Percentiles rank a stretch among this genome's conserved stretches.
Conservation (phyloP, 2,113 vertebrate species). For the Lamprologus callipterus region DNA sequence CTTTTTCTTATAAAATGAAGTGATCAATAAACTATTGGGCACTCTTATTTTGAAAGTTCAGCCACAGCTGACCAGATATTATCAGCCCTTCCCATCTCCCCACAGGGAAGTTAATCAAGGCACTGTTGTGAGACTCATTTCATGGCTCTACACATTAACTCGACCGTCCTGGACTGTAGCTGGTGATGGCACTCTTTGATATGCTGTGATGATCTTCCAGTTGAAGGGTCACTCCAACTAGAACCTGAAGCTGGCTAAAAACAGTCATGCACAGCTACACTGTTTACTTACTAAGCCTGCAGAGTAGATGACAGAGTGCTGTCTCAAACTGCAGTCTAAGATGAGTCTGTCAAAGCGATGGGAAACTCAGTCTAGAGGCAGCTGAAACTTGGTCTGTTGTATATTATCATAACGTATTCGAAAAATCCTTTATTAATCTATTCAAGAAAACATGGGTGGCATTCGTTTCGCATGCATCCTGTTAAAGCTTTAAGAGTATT, state of each 20-base stretch:
- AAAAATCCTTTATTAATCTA: neutral
- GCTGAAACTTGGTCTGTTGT: neutral
- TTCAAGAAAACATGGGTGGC: fast-evolving
- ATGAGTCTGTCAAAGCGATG: neutral
- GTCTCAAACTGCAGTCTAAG: neutral
- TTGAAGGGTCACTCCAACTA: neutral
- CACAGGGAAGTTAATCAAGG: neutral
- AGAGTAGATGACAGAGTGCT: neutral
- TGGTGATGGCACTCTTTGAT: neutral
- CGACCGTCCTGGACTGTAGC: neutral
- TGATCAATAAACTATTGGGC: neutral
- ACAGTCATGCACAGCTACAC: neutral
- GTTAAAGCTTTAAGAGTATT: neutral
- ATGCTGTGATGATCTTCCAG: neutral
- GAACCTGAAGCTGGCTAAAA: neutral
- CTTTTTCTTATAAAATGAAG: neutral
- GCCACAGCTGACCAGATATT: neutral
- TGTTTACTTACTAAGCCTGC: neutral
- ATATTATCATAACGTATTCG: neutral
- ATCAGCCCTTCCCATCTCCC: neutral
- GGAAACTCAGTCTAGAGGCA: neutral
- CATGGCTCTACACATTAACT: neutral
- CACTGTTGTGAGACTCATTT: neutral
- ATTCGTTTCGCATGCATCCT: neutral
- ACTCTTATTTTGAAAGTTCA: neutral